Evolutionary conservation across 1,140 invertebrate genomes (phyloP).

Genomic region (Rhopalosiphum padi): DNA sequence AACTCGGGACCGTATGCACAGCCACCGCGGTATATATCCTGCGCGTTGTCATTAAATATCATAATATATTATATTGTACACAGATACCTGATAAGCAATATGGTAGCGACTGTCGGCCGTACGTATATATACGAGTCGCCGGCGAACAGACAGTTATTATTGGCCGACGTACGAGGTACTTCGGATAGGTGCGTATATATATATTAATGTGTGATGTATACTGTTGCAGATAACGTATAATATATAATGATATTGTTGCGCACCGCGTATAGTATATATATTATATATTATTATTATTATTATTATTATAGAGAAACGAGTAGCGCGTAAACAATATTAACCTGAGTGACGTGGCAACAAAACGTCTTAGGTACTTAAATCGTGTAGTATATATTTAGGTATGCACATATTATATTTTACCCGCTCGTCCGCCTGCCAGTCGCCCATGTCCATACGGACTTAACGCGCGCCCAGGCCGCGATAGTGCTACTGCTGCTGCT

Average conservation of each 20-base stretch:
- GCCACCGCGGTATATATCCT: too few species aligned
- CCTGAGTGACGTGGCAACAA: slow-evolving; percentile 34
- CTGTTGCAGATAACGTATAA: neutral
- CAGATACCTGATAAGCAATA: neutral
- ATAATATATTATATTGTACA: neutral
- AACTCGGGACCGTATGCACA: neutral
- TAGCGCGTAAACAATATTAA: slow-evolving; percentile 44
- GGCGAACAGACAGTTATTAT: neutral
- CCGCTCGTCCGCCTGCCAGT: too few species aligned
- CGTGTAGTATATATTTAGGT: neutral
- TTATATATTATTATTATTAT: too few species aligned
- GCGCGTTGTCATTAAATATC: neutral
- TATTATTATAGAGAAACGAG: neutral
- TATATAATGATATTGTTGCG: neutral
- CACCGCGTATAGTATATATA: neutral
- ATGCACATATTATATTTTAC: neutral
- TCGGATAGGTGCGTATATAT: neutral
- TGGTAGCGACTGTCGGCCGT: neutral
- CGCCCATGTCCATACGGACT: neutral
- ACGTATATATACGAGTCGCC: neutral
- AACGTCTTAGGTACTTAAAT: neutral
- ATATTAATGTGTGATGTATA: neutral
- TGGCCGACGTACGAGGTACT: neutral
- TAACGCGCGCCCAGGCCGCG: neutral
- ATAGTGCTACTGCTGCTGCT: neutral